phyloP scores from a whole-genome alignment of 2,797 vertebrate genomes.

The Sebastes variabilis region DNA sequence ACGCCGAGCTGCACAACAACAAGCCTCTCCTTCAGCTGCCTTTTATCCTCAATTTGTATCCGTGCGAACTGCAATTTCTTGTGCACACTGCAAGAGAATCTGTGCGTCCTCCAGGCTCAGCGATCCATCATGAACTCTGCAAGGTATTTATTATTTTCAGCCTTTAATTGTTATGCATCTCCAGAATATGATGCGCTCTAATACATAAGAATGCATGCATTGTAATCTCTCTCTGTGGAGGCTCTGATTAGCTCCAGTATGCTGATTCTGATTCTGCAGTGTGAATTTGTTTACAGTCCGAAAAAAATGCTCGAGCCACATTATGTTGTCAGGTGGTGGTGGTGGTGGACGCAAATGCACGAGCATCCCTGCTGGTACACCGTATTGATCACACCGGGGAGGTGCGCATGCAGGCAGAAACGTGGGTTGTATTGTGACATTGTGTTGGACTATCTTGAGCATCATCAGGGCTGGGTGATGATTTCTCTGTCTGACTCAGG shows the following conservation, averaged over 20 bases:
- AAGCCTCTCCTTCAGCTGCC: conserved; percentile 52
- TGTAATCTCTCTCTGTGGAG: not conserved
- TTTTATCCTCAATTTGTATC: conserved; percentile 5
- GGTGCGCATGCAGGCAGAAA: not conserved
- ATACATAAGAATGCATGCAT: not conserved
- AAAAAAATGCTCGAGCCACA: not conserved
- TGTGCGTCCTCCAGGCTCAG: conserved; percentile 25
- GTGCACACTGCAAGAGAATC: conserved; percentile 15
- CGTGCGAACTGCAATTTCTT: not conserved
- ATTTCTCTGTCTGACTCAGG: conserved; percentile 36
- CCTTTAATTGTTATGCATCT: conserved; percentile 15
- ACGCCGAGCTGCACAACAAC: conserved; percentile 70
- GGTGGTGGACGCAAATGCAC: not conserved
- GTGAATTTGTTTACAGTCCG: conserved; percentile 36
- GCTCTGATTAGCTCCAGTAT: not conserved
- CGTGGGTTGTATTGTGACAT: conserved; percentile 19
- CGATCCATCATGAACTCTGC: conserved; percentile 55
- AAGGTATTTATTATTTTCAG: conserved; percentile 58
- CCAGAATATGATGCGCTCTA: not conserved
- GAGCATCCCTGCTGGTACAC: not conserved
- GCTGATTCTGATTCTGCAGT: conserved; percentile 20
- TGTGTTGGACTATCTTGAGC: conserved; percentile 6
- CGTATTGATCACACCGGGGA: conserved; percentile 31
- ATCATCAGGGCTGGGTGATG: conserved; percentile 16
- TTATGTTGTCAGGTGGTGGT: conserved; percentile 26